Conservation (phyloP, 2,113 vertebrate species). For the Phalacrocorax brasilianus region DNA sequence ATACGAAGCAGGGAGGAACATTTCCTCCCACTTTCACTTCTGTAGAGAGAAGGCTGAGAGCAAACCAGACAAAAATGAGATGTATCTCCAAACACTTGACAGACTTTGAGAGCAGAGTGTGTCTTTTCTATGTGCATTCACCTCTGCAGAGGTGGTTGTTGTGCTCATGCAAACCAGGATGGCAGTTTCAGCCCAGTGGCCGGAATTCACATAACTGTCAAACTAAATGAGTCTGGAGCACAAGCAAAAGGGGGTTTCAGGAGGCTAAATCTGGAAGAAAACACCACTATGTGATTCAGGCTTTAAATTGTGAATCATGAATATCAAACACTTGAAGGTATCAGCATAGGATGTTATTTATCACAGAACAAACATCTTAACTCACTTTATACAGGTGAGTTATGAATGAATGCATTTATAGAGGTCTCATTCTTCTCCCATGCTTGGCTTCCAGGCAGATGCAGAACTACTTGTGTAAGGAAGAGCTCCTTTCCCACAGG, state of each 20-base stretch:
- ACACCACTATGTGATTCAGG: not conserved
- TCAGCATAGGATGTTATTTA: not conserved
- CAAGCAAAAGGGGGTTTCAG: not conserved
- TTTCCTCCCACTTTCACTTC: not conserved
- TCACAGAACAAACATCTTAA: slow-evolving; percentile 41
- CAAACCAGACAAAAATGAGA: not conserved
- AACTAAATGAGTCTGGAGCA: not conserved
- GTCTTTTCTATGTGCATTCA: not conserved
- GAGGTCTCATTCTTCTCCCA: not conserved
- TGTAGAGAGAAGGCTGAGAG: not conserved
- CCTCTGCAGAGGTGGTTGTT: not conserved
- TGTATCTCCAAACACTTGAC: not conserved
- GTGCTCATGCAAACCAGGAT: not conserved
- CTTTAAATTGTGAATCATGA: slow-evolving; percentile 29
- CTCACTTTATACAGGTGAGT: not conserved
- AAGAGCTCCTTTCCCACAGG: not conserved
- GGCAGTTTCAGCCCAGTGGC: slow-evolving; percentile 4
- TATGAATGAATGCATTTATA: not conserved
- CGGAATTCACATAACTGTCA: slow-evolving; percentile 21
- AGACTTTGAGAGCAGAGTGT: not conserved
- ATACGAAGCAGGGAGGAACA: not conserved
- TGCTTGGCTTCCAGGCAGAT: not conserved
- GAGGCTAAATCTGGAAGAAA: slow-evolving; percentile 19
- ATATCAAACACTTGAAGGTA: slow-evolving; percentile 41
- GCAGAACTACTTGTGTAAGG: not conserved